Conservation (phyloP, 2,797 vertebrate species). For the Hydrolagus colliei region DNA sequence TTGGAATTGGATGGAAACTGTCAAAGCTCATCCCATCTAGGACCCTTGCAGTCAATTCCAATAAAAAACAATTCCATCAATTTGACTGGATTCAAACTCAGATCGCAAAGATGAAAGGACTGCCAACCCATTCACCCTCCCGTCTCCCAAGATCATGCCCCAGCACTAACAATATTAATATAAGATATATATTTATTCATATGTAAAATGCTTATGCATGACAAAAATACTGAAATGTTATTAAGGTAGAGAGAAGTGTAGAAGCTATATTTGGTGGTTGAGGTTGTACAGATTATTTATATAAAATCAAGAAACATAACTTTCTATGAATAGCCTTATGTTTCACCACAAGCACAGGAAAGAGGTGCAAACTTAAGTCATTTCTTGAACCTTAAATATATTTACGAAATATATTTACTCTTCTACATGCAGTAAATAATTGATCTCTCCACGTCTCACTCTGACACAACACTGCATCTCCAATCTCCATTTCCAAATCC, state of each 20-base stretch:
- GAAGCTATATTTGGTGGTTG: not conserved
- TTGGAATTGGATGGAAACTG: not conserved
- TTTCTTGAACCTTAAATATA: not conserved
- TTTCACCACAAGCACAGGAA: not conserved
- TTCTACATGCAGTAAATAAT: not conserved
- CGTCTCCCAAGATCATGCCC: not conserved
- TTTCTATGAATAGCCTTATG: constrained; percentile 3
- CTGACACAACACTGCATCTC: constrained; percentile 31
- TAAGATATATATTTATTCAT: not conserved
- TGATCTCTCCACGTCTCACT: not conserved
- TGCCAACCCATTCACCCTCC: not conserved
- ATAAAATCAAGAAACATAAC: not conserved
- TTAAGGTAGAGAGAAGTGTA: not conserved
- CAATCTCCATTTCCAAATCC: constrained; percentile 37
- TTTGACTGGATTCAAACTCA: not conserved
- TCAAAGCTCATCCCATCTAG: not conserved
- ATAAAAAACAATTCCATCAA: not conserved
- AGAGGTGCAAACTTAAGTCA: not conserved
- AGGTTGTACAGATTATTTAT: not conserved
- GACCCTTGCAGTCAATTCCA: not conserved
- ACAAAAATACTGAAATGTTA: not conserved
- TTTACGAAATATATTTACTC: constrained; percentile 14
- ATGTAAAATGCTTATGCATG: not conserved
- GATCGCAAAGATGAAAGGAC: not conserved
- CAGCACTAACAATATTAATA: not conserved